Conservation (phyloP, 2,797 vertebrate genomes). For the Aphelocoma californica region DNA sequence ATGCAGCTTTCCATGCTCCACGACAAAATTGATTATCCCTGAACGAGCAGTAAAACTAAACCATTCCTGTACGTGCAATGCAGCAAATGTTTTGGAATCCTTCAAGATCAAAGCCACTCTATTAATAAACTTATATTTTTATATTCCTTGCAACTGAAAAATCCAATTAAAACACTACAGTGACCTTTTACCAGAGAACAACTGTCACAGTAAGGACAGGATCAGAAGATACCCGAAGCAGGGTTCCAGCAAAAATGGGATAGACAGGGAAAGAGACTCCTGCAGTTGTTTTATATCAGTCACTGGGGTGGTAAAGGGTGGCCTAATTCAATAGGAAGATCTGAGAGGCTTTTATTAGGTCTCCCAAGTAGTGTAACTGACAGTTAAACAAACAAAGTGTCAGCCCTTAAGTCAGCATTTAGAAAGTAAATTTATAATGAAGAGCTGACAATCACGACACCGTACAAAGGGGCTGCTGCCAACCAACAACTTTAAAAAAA, state of each 20-base stretch:
- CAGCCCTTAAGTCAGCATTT: conserved; percentile 63
- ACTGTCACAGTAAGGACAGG: neutral
- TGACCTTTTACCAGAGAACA: conserved; percentile 15
- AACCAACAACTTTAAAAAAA: neutral
- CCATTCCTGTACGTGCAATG: neutral
- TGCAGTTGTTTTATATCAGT: neutral
- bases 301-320: conserved; percentile 28
- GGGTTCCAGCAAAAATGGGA: neutral
- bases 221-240: neutral
- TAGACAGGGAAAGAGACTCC: neutral
- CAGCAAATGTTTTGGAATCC: conserved; percentile 20
- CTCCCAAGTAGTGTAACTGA: conserved; percentile 47
- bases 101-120: conserved; percentile 49
- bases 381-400: conserved; percentile 62
- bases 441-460: conserved; percentile 52
- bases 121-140: conserved; percentile 50
- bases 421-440: conserved; percentile 63
- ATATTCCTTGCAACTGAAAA: conserved; percentile 50
- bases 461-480: conserved; percentile 15
- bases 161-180: conserved; percentile 46
- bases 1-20: neutral
- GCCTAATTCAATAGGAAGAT: conserved; percentile 61
- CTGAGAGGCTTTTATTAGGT: conserved; percentile 60
- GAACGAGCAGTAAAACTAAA: neutral
- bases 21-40: neutral